phyloP scores from a whole-genome alignment of 2,888 invertebrate genomes.

The Cerastis leucographa region DNA sequence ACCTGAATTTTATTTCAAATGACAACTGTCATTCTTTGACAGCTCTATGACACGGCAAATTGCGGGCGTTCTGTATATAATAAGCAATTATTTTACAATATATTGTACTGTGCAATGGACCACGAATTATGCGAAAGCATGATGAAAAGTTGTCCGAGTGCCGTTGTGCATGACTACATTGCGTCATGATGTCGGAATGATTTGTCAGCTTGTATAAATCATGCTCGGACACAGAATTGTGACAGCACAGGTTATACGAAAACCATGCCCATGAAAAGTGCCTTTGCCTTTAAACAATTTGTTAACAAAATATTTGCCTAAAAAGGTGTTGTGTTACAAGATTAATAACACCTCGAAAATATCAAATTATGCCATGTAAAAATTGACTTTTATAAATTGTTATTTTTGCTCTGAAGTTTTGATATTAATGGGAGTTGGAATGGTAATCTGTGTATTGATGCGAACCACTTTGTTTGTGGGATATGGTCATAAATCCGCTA shows the following conservation, averaged over 20 bases:
- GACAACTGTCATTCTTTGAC: not conserved
- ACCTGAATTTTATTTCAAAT: not conserved
- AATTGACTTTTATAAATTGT: not conserved
- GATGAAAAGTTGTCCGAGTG: not conserved
- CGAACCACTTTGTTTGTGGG: slow-evolving; percentile 9
- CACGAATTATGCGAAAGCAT: not conserved
- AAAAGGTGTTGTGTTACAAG: slow-evolving; percentile 3
- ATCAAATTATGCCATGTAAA: not conserved
- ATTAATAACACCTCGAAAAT: slow-evolving; percentile 43
- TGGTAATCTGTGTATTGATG: slow-evolving; percentile 38
- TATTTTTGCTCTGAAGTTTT: slow-evolving; percentile 1
- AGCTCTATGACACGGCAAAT: not conserved
- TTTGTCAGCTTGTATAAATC: not conserved
- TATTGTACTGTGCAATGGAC: not conserved
- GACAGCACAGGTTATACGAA: not conserved
- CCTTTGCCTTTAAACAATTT: not conserved
- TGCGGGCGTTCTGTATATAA: not conserved
- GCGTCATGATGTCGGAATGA: no score
- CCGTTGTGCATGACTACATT: not conserved
- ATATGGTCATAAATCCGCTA: not conserved
- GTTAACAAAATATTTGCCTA: not conserved
- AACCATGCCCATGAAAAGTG: not conserved
- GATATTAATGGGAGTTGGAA: not conserved
- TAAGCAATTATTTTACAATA: not conserved
- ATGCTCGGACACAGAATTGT: not conserved